Evolutionary conservation across 2,888 invertebrate genomes (phyloP).

Genomic region (Ischnus inquisitorius): DNA sequence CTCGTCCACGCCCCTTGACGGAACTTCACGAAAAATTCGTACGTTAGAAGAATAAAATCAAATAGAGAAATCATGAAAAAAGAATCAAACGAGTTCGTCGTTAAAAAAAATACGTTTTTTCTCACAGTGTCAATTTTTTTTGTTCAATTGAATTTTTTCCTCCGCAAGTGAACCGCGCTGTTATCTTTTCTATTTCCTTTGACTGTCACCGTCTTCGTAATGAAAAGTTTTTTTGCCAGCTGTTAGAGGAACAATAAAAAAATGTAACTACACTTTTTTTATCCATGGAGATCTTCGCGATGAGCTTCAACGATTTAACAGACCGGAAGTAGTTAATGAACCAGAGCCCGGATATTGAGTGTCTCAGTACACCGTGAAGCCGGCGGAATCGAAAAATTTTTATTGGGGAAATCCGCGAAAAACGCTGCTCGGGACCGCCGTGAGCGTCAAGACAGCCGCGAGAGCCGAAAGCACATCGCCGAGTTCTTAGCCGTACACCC

Average conservation of each 20-base stretch:
- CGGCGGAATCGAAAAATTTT: background rate
- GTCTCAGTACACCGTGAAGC: background rate
- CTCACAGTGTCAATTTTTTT: background rate
- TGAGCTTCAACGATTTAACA: background rate
- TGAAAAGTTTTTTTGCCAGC: background rate
- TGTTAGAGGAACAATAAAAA: background rate
- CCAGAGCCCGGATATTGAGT: slow-evolving; percentile 33
- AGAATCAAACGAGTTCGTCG: too few relatives aligned
- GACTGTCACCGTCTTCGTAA: background rate
- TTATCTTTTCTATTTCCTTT: background rate
- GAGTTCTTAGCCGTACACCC: slow-evolving; percentile 76
- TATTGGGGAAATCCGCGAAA: slow-evolving; percentile 40
- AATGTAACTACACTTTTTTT: slow-evolving; percentile 5
- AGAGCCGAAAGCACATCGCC: slow-evolving; percentile 54
- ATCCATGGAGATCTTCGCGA: background rate
- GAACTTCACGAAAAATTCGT: too few relatives aligned
- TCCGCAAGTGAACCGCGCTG: background rate
- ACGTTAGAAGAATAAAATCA: too few relatives aligned
- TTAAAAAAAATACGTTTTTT: too few relatives aligned
- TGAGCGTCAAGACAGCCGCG: slow-evolving; percentile 14
- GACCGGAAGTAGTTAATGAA: slow-evolving; percentile 33
- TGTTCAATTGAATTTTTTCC: background rate
- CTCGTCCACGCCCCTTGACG: background rate
- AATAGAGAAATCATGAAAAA: too few relatives aligned
- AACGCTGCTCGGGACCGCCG: slow-evolving; percentile 15